These are phyloP conservation scores for Flabesymbios commensalis DNA, from an alignment of 2,888 invertebrate species.

Conservation along the genomic window DNA sequence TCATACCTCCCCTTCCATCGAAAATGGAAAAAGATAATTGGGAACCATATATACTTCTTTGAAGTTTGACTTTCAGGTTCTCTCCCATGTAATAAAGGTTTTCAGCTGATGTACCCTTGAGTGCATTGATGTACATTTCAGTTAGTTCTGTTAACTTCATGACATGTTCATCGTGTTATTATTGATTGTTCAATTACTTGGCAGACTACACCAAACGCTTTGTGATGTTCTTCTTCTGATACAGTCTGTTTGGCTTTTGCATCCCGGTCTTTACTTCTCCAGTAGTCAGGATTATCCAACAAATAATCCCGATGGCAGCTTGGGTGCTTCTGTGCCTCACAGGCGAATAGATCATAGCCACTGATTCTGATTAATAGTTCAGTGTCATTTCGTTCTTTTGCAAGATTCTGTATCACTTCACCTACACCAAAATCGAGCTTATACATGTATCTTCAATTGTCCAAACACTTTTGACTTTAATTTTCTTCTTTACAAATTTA, in stretches of 20 bases:
- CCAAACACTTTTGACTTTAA: no score
- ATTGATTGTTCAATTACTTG: no score
- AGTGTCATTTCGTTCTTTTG: neutral
- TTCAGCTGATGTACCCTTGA: slow-evolving; percentile 1
- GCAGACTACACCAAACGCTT: no score
- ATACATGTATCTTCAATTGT: no score
- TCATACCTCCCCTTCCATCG: neutral
- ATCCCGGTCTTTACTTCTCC: neutral
- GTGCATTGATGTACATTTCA: slow-evolving; percentile 1
- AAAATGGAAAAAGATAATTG: neutral
- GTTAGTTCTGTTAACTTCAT: slow-evolving; percentile 2
- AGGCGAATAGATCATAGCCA: slow-evolving; percentile 5
- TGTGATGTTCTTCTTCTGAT: neutral
- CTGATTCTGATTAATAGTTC: neutral
- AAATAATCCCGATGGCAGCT: neutral
- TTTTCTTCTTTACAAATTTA: no score
- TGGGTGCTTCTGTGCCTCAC: slow-evolving; percentile 2
- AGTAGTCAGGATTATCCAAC: no score
- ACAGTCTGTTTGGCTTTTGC: neutral
- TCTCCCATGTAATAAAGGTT: slow-evolving; percentile 13
- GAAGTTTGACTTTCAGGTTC: slow-evolving; percentile 8
- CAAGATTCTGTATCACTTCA: no score
- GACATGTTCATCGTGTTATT: neutral
- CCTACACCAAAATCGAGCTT: no score
- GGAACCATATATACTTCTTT: neutral